Conservation (phyloP, 2,113 vertebrate species). For the Plotosus lineatus region DNA sequence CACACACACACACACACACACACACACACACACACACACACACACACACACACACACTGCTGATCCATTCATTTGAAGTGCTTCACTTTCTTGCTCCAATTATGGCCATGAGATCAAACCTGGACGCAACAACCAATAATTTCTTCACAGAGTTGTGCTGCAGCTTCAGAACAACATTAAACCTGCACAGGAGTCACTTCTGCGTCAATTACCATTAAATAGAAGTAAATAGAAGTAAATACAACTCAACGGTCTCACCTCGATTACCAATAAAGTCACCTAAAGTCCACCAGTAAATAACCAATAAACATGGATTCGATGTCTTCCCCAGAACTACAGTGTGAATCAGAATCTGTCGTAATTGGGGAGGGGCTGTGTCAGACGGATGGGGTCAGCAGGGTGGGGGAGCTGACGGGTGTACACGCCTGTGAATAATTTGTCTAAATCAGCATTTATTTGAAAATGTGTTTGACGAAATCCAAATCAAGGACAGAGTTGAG, state of each 20-base stretch:
- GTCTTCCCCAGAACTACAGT: too few species aligned
- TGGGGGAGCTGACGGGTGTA: too few species aligned
- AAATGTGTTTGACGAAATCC: too few species aligned
- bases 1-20: conserved; percentile 62
- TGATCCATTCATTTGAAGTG: conserved; percentile 78
- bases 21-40: conserved; percentile 68
- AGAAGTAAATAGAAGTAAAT: background rate
- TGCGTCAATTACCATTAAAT: background rate
- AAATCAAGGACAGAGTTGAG: too few species aligned
- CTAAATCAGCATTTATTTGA: too few species aligned
- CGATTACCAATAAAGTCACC: background rate
- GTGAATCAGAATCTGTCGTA: too few species aligned
- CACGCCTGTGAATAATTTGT: too few species aligned
- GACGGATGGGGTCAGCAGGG: too few species aligned
- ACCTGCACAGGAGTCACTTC: background rate
- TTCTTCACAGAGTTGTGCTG: background rate
- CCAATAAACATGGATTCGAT: too few species aligned
- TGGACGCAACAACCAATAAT: conserved; percentile 56
- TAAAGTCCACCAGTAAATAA: background rate
- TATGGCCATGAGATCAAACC: conserved; percentile 74
- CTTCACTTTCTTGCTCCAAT: conserved; percentile 76
- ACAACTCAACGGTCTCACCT: background rate
- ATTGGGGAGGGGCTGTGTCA: too few species aligned
- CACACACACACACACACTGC: conserved; percentile 65
- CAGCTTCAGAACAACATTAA: background rate